Evolutionary conservation across 2,888 invertebrate species (phyloP).

Genomic region (Ornithoptera alexandrae): DNA sequence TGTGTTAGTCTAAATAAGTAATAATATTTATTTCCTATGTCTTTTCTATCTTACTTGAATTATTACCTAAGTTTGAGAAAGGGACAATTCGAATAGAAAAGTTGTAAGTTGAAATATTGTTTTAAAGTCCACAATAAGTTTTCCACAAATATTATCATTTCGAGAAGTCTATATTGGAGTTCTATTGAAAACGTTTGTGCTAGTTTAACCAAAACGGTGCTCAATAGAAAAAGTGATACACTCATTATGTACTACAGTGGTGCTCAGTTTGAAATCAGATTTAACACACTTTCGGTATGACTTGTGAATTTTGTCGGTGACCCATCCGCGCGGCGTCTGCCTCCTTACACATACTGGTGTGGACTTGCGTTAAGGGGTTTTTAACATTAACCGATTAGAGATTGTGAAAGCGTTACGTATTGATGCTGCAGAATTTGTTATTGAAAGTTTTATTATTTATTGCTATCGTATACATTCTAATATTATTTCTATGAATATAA

Average conservation of each 20-base stretch:
- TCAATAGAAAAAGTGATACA: slow-evolving; percentile 23
- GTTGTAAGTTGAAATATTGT: too few species aligned
- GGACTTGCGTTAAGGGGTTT: slow-evolving; percentile 8
- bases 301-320: slow-evolving; percentile 35
- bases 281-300: slow-evolving; percentile 46
- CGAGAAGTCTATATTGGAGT: slow-evolving; percentile 10
- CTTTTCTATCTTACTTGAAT: too few species aligned
- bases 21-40: too few species aligned
- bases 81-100: too few species aligned
- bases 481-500: not conserved
- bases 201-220: slow-evolving; percentile 11
- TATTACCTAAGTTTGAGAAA: too few species aligned
- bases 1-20: too few species aligned
- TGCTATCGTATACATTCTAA: not conserved
- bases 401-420: slow-evolving; percentile 19
- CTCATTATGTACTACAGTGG: slow-evolving; percentile 23
- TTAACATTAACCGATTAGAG: slow-evolving; percentile 4
- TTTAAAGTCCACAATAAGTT: not conserved
- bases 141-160: not conserved
- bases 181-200: slow-evolving; percentile 13
- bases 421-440: not conserved
- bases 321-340: not conserved
- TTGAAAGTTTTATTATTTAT: not conserved
- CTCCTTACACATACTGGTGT: slow-evolving; percentile 1
- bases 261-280: slow-evolving; percentile 25